These are phyloP conservation scores for Toxotes lorentzi DNA, from an alignment of 2,797 vertebrate genomes.

Conservation along the genomic window DNA sequence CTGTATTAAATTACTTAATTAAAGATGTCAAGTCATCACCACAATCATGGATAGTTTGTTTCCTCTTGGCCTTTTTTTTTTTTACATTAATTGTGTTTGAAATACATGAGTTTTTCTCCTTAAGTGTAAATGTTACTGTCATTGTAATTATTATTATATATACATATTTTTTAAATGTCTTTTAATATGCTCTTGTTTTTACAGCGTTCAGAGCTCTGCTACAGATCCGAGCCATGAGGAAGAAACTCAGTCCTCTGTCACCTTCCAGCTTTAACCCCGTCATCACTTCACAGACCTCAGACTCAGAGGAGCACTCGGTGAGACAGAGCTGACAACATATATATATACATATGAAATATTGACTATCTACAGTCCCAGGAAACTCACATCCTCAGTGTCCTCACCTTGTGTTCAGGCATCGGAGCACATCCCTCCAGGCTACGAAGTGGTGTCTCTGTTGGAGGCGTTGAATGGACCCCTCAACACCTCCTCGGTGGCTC, in stretches of 20 bases:
- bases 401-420: slow-evolving; percentile 85
- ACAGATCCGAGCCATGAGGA: slow-evolving; percentile 98
- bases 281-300: slow-evolving; percentile 94
- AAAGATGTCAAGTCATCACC: not conserved
- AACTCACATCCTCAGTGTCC: not conserved
- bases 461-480: slow-evolving; percentile 97
- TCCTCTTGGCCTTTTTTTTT: not conserved
- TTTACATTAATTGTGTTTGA: not conserved
- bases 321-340: not conserved
- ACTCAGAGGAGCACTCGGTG: slow-evolving; percentile 97
- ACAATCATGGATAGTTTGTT: not conserved
- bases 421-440: slow-evolving; percentile 95
- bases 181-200: not conserved
- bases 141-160: not conserved
- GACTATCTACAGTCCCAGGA: not conserved
- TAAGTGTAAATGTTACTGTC: not conserved
- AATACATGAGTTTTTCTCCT: not conserved
- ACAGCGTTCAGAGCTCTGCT: slow-evolving; percentile 96
- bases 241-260: slow-evolving; percentile 92
- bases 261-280: slow-evolving; percentile 94
- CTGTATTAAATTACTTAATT: no score
- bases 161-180: not conserved
- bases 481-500: slow-evolving; percentile 86
- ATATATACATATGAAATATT: not conserved
- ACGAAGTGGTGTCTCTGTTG: slow-evolving; percentile 96